phyloP scores from a whole-genome alignment of 2,797 vertebrate species.

The Saxicola maurus region DNA sequence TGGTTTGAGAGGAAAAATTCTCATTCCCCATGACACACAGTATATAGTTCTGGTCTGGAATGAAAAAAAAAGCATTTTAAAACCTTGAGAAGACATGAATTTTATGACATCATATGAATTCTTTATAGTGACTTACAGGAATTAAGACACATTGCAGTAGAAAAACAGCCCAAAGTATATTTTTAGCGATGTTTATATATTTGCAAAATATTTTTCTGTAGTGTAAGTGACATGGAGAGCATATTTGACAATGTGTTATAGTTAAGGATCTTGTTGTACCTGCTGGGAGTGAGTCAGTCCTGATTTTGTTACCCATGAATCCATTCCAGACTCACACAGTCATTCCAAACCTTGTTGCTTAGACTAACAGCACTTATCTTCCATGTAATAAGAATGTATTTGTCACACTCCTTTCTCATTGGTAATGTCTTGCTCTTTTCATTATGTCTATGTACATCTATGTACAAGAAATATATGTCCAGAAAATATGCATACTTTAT shows the following conservation, averaged over 20 bases:
- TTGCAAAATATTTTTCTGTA: background rate
- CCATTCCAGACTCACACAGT: background rate
- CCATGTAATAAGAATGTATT: background rate
- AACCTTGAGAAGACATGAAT: background rate
- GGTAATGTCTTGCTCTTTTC: background rate
- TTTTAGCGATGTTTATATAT: background rate
- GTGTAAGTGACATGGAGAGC: background rate
- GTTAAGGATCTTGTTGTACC: background rate
- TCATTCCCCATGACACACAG: background rate
- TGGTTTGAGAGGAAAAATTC: background rate
- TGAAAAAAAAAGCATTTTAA: background rate
- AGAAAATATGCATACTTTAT: background rate
- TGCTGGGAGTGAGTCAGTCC: background rate
- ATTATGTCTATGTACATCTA: accelerated
- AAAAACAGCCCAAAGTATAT: background rate
- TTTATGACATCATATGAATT: background rate
- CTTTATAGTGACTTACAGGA: background rate
- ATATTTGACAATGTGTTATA: background rate
- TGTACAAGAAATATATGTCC: background rate
- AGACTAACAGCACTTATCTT: background rate
- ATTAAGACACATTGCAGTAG: background rate
- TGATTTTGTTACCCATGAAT: background rate
- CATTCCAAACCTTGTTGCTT: background rate
- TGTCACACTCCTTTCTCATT: background rate
- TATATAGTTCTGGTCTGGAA: background rate